A percentile compares a stretch with the other conserved stretches of the same genome.
These are phyloP conservation scores for Drosophila mimetica DNA, from an alignment of 2,888 invertebrate species.

Conservation along the genomic window DNA sequence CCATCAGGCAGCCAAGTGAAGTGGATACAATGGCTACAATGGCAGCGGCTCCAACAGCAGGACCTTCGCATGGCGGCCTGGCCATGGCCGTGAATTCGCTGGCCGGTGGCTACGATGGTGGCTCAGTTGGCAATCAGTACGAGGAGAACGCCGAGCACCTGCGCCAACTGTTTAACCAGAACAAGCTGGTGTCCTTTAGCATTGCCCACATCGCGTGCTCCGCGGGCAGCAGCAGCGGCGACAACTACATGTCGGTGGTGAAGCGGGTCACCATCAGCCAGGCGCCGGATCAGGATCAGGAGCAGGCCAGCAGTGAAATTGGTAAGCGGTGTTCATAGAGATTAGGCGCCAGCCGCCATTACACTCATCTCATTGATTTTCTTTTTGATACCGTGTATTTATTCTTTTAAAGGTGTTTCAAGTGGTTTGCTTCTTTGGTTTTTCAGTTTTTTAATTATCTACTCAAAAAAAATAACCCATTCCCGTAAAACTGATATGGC, in stretches of 20 bases:
- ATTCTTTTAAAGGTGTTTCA: background rate
- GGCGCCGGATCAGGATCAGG: constrained; percentile 4
- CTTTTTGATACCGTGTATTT: constrained; percentile 6
- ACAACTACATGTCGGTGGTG: constrained; percentile 84
- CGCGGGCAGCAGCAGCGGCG: constrained; percentile 82
- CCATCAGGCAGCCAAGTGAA: constrained; percentile 32
- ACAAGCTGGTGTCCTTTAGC: constrained; percentile 69
- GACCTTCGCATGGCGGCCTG: constrained; percentile 40
- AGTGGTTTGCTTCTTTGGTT: background rate
- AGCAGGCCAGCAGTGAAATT: constrained; percentile 19
- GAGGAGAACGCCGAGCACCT: constrained; percentile 79
- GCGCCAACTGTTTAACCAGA: constrained; percentile 61
- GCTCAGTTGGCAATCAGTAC: constrained; percentile 50
- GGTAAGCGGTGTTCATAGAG: constrained; percentile 11
- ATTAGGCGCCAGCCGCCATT: background rate
- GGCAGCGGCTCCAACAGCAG: constrained; percentile 32
- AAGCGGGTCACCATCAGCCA: constrained; percentile 78
- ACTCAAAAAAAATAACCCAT: too few species aligned
- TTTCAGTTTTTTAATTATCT: too few species aligned
- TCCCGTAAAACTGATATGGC: too few species aligned
- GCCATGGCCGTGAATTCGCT: constrained; percentile 37
- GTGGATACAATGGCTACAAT: constrained; percentile 30
- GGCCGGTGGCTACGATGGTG: constrained; percentile 1
- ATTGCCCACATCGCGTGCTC: constrained; percentile 71
- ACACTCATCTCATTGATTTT: constrained; percentile 54